phyloP scores from a whole-genome alignment of 2,113 vertebrate species.

The Anoura caudifer region DNA sequence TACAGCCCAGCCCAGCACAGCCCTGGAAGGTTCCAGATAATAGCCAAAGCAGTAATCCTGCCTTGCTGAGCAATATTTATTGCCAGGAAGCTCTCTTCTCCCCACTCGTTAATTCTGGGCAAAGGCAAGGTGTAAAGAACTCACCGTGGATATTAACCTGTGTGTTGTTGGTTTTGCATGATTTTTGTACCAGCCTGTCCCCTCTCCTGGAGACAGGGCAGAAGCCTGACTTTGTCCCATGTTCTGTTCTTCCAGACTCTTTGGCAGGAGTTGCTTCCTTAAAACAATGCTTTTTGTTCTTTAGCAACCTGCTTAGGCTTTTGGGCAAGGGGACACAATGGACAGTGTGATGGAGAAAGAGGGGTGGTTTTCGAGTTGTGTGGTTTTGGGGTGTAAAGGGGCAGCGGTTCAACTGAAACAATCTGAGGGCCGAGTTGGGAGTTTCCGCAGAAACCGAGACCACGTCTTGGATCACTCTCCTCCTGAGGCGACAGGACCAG shows the following conservation, averaged over 20 bases:
- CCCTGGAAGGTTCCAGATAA: neutral
- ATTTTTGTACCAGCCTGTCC: neutral
- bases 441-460: neutral
- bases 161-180: neutral
- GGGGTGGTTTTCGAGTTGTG: accelerated
- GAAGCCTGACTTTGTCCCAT: neutral
- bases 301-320: neutral
- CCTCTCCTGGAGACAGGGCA: too few species aligned
- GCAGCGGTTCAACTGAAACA: too few species aligned
- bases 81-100: neutral
- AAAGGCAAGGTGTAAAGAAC: neutral
- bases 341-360: neutral
- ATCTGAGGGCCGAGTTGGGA: accelerated
- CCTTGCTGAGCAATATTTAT: neutral
- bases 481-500: neutral
- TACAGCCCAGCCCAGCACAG: too few species aligned
- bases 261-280: neutral
- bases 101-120: accelerated
- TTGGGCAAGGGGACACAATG: neutral
- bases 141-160: neutral
- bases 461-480: neutral
- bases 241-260: neutral
- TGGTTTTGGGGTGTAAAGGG: neutral
- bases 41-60: neutral
- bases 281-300: neutral